Conservation (phyloP, 2,888 invertebrate species). For the Eilema sororculum region DNA sequence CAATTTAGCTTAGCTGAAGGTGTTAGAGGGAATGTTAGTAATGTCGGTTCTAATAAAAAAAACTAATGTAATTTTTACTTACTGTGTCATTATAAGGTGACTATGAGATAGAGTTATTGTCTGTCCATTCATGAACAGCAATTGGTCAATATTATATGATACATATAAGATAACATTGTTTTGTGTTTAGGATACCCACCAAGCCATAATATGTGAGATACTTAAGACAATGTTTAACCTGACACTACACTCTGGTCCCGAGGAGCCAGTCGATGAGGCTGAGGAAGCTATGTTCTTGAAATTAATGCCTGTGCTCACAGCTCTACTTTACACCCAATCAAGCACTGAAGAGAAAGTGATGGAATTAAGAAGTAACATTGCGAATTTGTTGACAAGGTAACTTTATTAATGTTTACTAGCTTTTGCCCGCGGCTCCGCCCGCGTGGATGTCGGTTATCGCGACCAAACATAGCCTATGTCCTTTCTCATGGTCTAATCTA, state of each 20-base stretch:
- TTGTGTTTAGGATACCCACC: slow-evolving; percentile 84
- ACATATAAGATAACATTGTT: background rate
- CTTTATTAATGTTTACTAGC: background rate
- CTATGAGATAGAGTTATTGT: too few species aligned
- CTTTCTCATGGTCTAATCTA: too few species aligned
- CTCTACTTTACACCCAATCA: slow-evolving; percentile 89
- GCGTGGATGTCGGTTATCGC: too few species aligned
- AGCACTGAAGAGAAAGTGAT: slow-evolving; percentile 87
- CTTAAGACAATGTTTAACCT: slow-evolving; percentile 93
- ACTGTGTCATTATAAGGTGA: too few species aligned
- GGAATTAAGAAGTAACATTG: slow-evolving; percentile 92
- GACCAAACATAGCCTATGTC: too few species aligned
- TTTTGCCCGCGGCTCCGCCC: too few species aligned
- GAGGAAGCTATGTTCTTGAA: slow-evolving; percentile 91
- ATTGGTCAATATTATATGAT: background rate
- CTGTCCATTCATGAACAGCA: background rate
- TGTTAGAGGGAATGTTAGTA: too few species aligned
- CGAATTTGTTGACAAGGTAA: slow-evolving; percentile 92
- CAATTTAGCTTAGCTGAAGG: too few species aligned
- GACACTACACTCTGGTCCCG: slow-evolving; percentile 83
- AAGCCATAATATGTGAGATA: slow-evolving; percentile 90
- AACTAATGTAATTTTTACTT: too few species aligned
- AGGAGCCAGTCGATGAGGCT: slow-evolving; percentile 85
- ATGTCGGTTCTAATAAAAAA: too few species aligned
- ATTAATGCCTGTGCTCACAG: slow-evolving; percentile 90